A percentile compares a stretch with the other conserved stretches of the same genome.
phyloP scores from a whole-genome alignment of 64 coral and sea anemone species.

The Acropora yongei region DNA sequence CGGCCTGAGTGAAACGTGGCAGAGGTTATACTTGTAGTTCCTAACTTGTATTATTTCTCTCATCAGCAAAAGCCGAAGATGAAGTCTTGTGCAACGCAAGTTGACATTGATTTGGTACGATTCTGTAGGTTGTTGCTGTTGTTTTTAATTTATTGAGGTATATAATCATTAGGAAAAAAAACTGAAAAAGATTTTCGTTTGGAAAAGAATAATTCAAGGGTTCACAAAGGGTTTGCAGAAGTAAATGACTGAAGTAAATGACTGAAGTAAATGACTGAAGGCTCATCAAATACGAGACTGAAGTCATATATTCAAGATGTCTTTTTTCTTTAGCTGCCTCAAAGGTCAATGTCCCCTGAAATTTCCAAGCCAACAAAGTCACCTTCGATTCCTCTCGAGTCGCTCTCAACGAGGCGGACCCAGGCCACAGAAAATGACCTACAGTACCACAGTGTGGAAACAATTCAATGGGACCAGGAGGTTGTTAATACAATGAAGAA shows the following conservation, averaged over 20 bases:
- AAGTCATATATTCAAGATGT: not conserved
- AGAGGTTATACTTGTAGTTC: not conserved
- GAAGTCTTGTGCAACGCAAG: slow-evolving; percentile 37
- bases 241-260: not conserved
- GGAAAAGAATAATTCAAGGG: no score
- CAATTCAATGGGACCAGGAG: not conserved
- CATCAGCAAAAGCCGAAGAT: slow-evolving; percentile 10
- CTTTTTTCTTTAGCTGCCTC: not conserved
- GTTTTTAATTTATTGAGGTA: not conserved
- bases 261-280: not conserved
- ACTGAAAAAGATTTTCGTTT: no score
- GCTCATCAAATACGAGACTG: not conserved
- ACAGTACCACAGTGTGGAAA: not conserved
- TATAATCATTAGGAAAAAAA: no score
- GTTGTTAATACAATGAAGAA: not conserved
- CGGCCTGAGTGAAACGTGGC: no score
- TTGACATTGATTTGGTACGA: slow-evolving; percentile 28
- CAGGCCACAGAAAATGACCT: not conserved
- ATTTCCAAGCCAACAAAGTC: slow-evolving; percentile 3
- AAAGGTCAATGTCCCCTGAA: slow-evolving; percentile 11
- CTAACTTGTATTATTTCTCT: not conserved
- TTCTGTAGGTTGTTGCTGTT: not conserved
- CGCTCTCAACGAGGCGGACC: not conserved
- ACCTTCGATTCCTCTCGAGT: not conserved
- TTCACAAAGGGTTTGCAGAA: no score